Conservation (phyloP, 2,113 vertebrate genomes). For the Pandion haliaetus region DNA sequence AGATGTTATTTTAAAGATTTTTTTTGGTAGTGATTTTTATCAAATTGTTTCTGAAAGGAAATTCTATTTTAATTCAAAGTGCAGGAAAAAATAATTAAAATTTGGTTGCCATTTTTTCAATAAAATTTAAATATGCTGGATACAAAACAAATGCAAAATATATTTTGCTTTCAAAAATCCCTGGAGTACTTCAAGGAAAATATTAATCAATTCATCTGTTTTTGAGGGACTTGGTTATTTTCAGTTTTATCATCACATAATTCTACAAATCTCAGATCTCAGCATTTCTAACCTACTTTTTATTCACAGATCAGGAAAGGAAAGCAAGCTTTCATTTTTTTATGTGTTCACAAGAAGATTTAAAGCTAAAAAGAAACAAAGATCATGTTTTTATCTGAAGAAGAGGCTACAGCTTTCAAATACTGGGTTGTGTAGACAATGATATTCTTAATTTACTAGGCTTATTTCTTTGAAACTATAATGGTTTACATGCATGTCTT, state of each 20-base stretch:
- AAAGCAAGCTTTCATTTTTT: background rate
- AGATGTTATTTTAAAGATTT: background rate
- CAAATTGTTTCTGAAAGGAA: background rate
- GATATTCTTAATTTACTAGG: background rate
- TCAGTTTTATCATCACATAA: background rate
- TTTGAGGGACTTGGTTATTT: background rate
- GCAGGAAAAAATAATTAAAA: background rate
- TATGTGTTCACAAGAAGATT: background rate
- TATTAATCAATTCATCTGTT: background rate
- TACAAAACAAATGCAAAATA: background rate
- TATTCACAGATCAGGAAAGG: background rate
- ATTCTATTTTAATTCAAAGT: background rate
- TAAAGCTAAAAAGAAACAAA: background rate
- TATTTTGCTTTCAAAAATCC: background rate
- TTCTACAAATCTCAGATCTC: background rate
- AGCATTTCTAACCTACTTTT: background rate
- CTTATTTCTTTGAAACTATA: background rate
- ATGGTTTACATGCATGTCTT: background rate
- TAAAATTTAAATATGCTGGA: background rate
- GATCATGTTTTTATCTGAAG: background rate
- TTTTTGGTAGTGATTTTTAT: background rate
- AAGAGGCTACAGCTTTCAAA: background rate
- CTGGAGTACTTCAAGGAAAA: background rate
- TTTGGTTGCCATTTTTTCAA: background rate
- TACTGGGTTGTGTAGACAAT: background rate